Evolutionary conservation across 2,113 vertebrate species (phyloP), one percentile per base, ranked within the genome.

Genomic region (Mormyrus iriodes): DNA sequence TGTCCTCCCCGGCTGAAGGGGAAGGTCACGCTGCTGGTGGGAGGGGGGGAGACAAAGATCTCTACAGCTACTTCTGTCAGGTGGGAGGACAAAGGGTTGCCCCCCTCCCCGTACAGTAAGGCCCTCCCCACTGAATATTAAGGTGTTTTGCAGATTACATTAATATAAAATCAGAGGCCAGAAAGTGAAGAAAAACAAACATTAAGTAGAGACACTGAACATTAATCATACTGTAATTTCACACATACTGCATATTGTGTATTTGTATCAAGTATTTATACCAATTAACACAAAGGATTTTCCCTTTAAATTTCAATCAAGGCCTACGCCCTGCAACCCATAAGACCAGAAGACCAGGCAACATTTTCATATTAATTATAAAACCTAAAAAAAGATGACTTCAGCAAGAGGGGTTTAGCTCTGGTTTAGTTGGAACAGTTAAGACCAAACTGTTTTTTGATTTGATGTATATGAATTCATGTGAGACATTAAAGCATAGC

Each of bases 21-120:
- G 88, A 92, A 94, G 93, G 93, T 90, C 92, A 83, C 91, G 91
- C 92, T 46, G 82, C 31, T 79, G 12, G 61, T 65, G 93, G 89
- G 86, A 84, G 93, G 92, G 91, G 93, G 94, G 93, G 87, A 53
- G 52, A 88, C 35, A 79, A 87, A 27, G 82, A 65, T 88, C 42
- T 61, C 39, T 61, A 13, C 10, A 19, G 21, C 39, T 51, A 42
- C 52, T 24, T 52, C 21, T 42, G 73, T 88, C 87, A 42, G 24
- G 58, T 0, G 5, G 69, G 35, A 76, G 48, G 46, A 85, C 76
- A 65, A 17, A 85, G 35, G 44, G 4, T 52, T 48, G 42, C 24
- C 15, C 85, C 5, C 27, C 48, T 31, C 49, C 85, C n/a, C 17
- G 39, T 24, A 31, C 4, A 35, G 31, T 27, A 52, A 17, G 27